Conservation (phyloP, 1,140 invertebrate species). For the Cryptotermes secundus region DNA sequence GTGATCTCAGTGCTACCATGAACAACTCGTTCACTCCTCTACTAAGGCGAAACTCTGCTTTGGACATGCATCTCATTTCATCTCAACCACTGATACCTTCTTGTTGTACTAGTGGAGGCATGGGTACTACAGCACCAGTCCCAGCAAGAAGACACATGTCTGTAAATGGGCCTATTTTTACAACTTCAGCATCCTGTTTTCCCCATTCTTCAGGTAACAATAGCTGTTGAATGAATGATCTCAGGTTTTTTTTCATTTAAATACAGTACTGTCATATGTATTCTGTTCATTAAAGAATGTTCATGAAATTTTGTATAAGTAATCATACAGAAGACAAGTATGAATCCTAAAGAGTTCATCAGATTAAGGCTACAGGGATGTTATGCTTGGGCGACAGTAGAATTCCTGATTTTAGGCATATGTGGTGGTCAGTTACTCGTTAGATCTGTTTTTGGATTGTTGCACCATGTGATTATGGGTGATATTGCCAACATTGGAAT, state of each 20-base stretch:
- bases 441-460: too few species aligned
- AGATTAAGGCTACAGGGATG: too few species aligned
- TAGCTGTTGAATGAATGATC: slow-evolving; percentile 39
- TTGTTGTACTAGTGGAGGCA: not conserved
- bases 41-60: slow-evolving; percentile 50
- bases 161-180: slow-evolving; percentile 51
- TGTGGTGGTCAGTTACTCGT: too few species aligned
- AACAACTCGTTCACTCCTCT: slow-evolving; percentile 40
- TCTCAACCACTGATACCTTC: not conserved
- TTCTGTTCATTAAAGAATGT: not conserved
- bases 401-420: too few species aligned
- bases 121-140: slow-evolving; percentile 35
- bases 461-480: too few species aligned
- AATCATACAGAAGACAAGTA: slow-evolving; percentile 26
- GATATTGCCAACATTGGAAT: too few species aligned
- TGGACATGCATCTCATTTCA: slow-evolving; percentile 37
- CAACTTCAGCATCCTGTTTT: slow-evolving; percentile 44
- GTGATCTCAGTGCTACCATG: slow-evolving; percentile 2
- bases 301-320: not conserved
- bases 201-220: slow-evolving; percentile 49
- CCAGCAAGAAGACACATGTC: slow-evolving; percentile 49
- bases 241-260: slow-evolving; percentile 20
- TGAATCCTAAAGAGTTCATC: not conserved
- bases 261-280: not conserved
- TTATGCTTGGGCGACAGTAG: too few species aligned